Conservation (phyloP, 1,140 invertebrate genomes). For the Cyclina sinensis region DNA sequence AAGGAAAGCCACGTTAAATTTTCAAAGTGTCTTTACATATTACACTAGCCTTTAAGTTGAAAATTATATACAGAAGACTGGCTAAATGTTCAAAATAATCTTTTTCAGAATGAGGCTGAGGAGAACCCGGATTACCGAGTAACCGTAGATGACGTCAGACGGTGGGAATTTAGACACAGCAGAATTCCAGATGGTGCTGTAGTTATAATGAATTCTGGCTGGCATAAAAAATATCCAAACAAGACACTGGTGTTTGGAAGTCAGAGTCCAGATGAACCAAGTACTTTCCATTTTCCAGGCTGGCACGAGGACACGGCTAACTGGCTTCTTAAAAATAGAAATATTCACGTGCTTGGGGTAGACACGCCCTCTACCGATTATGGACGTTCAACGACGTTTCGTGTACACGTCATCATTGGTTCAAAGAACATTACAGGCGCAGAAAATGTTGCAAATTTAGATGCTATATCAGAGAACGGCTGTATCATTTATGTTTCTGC, state of each 20-base stretch:
- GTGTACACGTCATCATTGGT: constrained; percentile 72
- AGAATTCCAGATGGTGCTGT: constrained; percentile 74
- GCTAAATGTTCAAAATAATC: no score
- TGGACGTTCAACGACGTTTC: constrained; percentile 76
- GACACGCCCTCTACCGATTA: constrained; percentile 78
- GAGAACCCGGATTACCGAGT: constrained; percentile 72
- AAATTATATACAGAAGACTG: no score
- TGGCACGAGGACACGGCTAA: constrained; percentile 74
- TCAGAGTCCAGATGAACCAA: constrained; percentile 46
- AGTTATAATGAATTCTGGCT: constrained; percentile 82
- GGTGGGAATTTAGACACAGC: constrained; percentile 76
- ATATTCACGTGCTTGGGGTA: constrained; percentile 70
- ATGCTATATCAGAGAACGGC: constrained; percentile 71
- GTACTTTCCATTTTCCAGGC: constrained; percentile 78
- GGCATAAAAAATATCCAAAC: constrained; percentile 76
- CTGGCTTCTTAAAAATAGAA: constrained; percentile 75
- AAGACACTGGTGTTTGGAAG: constrained; percentile 72
- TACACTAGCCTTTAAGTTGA: no score
- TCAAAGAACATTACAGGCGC: constrained; percentile 69
- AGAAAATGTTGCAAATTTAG: constrained; percentile 75
- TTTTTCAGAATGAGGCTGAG: constrained; percentile 65
- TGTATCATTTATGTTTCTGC: constrained; percentile 70
- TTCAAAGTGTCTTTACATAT: no score
- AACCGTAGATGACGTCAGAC: constrained; percentile 70
- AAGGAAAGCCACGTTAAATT: no score